These are phyloP conservation scores for Chalcis sispes DNA, from an alignment of 2,888 invertebrate genomes.

Conservation along the genomic window DNA sequence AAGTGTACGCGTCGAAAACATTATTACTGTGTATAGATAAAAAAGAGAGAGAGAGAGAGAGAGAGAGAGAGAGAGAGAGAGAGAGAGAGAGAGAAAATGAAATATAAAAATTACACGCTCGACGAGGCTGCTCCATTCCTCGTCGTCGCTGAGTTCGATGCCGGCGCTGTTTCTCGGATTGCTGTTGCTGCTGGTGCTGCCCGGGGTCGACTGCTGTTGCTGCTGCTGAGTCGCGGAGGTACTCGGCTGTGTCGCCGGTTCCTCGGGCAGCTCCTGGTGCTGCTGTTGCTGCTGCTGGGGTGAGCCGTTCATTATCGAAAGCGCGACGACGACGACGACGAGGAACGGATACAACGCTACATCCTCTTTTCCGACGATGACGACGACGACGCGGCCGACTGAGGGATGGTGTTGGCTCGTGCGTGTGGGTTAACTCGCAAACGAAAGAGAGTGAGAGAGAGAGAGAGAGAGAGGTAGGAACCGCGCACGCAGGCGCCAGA, in stretches of 20 bases:
- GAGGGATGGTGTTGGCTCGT: neutral
- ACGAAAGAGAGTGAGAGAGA: conserved; percentile 3
- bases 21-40: no score
- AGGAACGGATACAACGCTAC: no score
- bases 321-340: neutral
- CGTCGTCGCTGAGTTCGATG: conserved; percentile 73
- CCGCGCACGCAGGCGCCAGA: conserved; percentile 66
- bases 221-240: conserved; percentile 63
- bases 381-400: conserved; percentile 20
- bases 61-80: neutral
- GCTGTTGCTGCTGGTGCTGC: conserved; percentile 57
- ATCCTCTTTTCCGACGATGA: neutral
- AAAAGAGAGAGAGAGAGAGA: neutral
- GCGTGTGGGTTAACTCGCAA: neutral
- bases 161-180: conserved; percentile 59
- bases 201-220: conserved; percentile 60
- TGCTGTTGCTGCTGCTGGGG: conserved; percentile 68
- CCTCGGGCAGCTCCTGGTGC: conserved; percentile 59
- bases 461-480: neutral
- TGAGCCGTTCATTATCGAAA: conserved; percentile 69
- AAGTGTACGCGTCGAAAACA: no score
- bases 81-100: conserved; percentile 7
- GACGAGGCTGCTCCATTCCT: conserved; percentile 75
- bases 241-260: conserved; percentile 59
- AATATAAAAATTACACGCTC: conserved; percentile 69